These are phyloP conservation scores for Ochropacha duplaris DNA, from an alignment of 2,888 invertebrate genomes.

Conservation along the genomic window DNA sequence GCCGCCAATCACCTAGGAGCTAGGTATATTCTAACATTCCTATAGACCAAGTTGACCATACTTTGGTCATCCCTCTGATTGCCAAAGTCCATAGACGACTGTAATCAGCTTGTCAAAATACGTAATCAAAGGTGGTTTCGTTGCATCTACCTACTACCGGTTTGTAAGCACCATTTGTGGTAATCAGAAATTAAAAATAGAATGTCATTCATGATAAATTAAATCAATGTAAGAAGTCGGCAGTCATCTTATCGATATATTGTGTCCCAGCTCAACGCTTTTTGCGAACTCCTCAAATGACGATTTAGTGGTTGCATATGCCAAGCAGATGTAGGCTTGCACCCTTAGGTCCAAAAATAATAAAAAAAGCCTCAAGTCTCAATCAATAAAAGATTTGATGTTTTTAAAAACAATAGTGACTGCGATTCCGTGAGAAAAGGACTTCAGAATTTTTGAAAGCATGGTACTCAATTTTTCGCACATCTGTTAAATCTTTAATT, in stretches of 20 bases:
- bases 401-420: conserved; percentile 61
- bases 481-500: background rate
- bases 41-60: too few species aligned
- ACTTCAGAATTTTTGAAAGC: background rate
- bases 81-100: too few species aligned
- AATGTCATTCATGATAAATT: too few species aligned
- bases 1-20: too few species aligned
- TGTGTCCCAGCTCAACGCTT: conserved; percentile 45
- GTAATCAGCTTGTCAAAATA: too few species aligned
- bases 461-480: background rate
- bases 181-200: too few species aligned
- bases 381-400: conserved; percentile 44
- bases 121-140: too few species aligned
- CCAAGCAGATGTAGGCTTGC: conserved; percentile 65
- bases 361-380: conserved; percentile 48
- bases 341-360: conserved; percentile 50
- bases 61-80: too few species aligned
- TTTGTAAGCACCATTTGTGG: too few species aligned
- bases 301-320: conserved; percentile 69
- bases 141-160: too few species aligned
- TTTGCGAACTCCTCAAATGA: conserved; percentile 66
- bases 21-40: too few species aligned
- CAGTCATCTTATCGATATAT: conserved; percentile 21
- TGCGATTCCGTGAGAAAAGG: conserved; percentile 9
- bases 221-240: too few species aligned